Base-by-base conservation (phyloP, 2,888 invertebrate genomes). In the Lasioglossum leucozonium region DNA sequence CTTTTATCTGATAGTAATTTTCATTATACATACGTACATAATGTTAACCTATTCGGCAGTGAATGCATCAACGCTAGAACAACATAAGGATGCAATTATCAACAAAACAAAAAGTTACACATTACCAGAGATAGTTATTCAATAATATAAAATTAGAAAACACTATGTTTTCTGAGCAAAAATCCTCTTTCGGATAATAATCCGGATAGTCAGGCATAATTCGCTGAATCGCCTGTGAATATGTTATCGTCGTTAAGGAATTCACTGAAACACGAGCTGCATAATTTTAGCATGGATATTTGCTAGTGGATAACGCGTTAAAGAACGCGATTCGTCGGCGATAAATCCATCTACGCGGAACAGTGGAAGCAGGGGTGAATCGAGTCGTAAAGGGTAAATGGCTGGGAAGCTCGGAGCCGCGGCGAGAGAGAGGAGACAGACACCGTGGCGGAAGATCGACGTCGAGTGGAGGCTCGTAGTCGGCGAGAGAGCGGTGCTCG, bases 401-500 rank as follows among this genome's bases (percentile, higher is more conserved):
- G 77, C 16, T 40, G 69, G 82, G 76, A 67, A 58, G 69, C n/a
- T 10, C 51, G 42, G 62, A 75, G 40, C 40, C 42, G 71, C 40
- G 16, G 62, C 30, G 40, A n/a, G 22, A 40, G 22, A 40, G 37
- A 69, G 69, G 34, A 40, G 34, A 72, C 65, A 72, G 73, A 74
- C 69, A 62, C 75, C 77, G 81, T 51, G 74, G 77, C 84, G 34
- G 34, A 72, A 79, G 62, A 78, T 75, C 51, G 73, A 72, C 73
- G 69, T 82, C 79, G 85, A 81, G 81, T 74, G 87, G 47, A 81
- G 62, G 62, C 82, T 82, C 73, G 83, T 62, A 44, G 76, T 69
- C 80, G 75, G 73, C 72, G 79, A 40, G 42, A 40, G 42, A 18
- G 65, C 44, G 47, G 69, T 72, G 80, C 62, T 80, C 69, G 74